phyloP scores from a whole-genome alignment of 2,113 vertebrate species.

The Chamaea fasciata region DNA sequence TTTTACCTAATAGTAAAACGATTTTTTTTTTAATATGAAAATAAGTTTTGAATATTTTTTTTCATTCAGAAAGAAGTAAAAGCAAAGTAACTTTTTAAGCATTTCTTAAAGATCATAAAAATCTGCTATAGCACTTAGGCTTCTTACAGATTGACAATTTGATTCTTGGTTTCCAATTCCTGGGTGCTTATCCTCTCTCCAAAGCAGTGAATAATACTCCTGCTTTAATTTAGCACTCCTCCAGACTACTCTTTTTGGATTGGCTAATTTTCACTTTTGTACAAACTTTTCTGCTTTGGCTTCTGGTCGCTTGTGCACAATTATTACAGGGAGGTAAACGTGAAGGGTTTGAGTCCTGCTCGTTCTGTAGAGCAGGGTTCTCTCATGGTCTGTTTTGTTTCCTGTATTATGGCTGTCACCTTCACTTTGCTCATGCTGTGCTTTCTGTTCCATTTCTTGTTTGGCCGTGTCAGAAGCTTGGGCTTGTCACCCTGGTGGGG shows the following conservation, averaged over 20 bases:
- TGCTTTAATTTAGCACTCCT: background rate
- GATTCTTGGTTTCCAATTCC: background rate
- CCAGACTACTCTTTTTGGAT: background rate
- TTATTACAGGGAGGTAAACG: background rate
- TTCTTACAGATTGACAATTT: background rate
- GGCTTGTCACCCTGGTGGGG: background rate
- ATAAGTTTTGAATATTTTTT: background rate
- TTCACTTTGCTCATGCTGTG: background rate
- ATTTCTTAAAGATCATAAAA: background rate
- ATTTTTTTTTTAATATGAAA: background rate
- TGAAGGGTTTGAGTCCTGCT: background rate
- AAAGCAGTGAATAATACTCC: background rate
- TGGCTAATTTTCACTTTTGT: background rate
- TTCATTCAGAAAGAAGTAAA: background rate
- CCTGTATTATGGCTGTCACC: background rate
- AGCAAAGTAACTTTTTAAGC: background rate
- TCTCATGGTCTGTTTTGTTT: background rate
- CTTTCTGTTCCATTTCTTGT: conserved; percentile 2
- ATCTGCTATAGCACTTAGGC: background rate
- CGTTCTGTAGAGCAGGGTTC: background rate
- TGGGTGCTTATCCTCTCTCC: background rate
- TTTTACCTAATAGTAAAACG: background rate
- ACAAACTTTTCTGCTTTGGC: background rate
- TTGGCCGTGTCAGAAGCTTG: background rate
- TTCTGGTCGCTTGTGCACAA: background rate